A percentile compares a stretch with the other conserved stretches of the same genome.
These are phyloP conservation scores for Orgyia antiqua DNA, from an alignment of 2,888 invertebrate genomes.

Conservation along the genomic window DNA sequence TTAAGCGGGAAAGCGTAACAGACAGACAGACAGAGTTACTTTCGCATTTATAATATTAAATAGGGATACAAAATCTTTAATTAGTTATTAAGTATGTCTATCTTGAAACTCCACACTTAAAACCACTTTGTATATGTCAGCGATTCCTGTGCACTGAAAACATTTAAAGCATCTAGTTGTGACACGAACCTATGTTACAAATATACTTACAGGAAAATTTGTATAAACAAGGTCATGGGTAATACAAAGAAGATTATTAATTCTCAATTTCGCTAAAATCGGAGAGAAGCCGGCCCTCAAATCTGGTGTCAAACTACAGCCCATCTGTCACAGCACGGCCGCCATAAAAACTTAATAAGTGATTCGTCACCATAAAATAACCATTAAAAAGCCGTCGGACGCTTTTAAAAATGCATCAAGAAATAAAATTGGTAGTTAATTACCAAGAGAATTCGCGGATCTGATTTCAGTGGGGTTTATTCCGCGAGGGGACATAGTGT, in stretches of 20 bases:
- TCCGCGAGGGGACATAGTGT: constrained; percentile 39
- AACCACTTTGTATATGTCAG: too few species aligned
- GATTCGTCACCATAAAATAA: constrained; percentile 78
- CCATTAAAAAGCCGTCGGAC: constrained; percentile 62
- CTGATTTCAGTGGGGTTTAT: constrained; percentile 70
- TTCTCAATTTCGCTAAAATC: constrained; percentile 9
- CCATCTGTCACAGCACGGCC: constrained; percentile 67
- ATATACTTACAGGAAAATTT: too few species aligned
- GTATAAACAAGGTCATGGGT: neutral
- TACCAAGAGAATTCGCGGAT: constrained; percentile 77
- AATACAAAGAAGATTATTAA: constrained; percentile 13
- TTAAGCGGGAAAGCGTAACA: too few species aligned
- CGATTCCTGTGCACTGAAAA: too few species aligned
- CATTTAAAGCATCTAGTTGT: too few species aligned
- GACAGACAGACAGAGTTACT: too few species aligned
- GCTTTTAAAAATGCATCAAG: constrained; percentile 34
- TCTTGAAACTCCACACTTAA: too few species aligned
- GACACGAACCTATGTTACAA: too few species aligned
- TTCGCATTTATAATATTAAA: too few species aligned
- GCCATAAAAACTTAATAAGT: constrained; percentile 76
- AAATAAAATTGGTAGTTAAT: constrained; percentile 76
- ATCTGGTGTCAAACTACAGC: constrained; percentile 74
- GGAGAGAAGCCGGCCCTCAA: too few species aligned
- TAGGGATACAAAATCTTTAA: too few species aligned
- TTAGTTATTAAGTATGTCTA: too few species aligned